Conservation (phyloP, 2,113 vertebrate species). For the Balaenoptera acutorostrata region DNA sequence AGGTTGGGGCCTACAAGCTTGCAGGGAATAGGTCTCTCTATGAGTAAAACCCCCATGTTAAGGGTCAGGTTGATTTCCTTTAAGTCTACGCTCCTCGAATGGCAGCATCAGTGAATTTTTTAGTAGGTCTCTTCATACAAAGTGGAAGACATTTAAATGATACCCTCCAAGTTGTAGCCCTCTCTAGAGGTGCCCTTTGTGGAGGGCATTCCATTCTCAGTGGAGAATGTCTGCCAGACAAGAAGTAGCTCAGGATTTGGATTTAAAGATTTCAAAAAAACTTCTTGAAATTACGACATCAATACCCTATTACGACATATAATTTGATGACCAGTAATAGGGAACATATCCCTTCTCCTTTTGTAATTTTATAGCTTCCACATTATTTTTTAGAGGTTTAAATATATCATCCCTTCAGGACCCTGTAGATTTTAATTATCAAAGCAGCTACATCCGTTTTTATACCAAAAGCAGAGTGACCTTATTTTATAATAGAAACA, state of each 20-base stretch:
- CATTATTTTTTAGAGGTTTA: conserved; percentile 65
- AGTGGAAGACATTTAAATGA: background rate
- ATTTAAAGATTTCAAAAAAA: conserved; percentile 1
- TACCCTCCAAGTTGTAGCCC: background rate
- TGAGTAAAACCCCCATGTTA: background rate
- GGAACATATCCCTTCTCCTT: background rate
- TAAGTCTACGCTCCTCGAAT: background rate
- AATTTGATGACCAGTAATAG: conserved; percentile 34
- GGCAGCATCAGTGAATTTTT: background rate
- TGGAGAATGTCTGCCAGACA: background rate
- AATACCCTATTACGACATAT: conserved; percentile 18
- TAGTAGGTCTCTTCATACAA: background rate
- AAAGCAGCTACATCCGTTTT: conserved; percentile 39
- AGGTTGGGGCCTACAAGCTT: background rate
- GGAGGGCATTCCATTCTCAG: background rate
- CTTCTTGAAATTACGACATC: background rate
- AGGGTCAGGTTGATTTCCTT: background rate
- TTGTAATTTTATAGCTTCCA: conserved; percentile 41
- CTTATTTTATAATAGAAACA: conserved; percentile 68
- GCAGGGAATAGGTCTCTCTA: background rate
- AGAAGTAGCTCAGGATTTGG: background rate
- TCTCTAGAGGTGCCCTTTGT: background rate
- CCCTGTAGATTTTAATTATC: conserved; percentile 69
- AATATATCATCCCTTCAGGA: conserved; percentile 53
- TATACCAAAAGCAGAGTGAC: conserved; percentile 51